Percentiles rank a stretch among this genome's conserved stretches.
Evolutionary conservation across 2,888 invertebrate genomes (phyloP).

Genomic region (Arenicola marina): DNA sequence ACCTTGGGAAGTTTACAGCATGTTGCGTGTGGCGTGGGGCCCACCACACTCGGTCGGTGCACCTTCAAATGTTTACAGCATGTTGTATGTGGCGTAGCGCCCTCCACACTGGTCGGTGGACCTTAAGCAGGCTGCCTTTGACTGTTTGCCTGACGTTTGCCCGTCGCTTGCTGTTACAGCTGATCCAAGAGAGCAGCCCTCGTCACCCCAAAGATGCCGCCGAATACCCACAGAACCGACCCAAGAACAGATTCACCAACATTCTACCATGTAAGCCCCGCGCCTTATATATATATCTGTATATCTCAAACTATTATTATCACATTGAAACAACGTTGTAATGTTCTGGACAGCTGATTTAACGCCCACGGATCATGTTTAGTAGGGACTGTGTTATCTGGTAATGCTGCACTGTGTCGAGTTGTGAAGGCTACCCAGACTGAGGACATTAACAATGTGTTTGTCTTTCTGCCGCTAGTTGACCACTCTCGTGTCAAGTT

Average conservation of each 20-base stretch:
- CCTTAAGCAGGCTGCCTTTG: too few relatives aligned
- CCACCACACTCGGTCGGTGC: too few relatives aligned
- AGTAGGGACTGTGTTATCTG: too few relatives aligned
- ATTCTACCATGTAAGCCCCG: conserved; percentile 72
- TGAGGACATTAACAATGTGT: conserved; percentile 15
- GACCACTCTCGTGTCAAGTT: conserved; percentile 72
- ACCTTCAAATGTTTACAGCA: too few relatives aligned
- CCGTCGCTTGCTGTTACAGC: conserved; percentile 42
- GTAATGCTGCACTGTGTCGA: too few relatives aligned
- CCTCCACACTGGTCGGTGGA: too few relatives aligned
- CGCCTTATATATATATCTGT: background rate
- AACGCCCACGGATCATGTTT: too few relatives aligned
- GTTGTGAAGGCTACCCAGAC: too few relatives aligned
- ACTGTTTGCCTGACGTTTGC: too few relatives aligned
- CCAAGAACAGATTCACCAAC: conserved; percentile 75
- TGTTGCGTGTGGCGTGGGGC: too few relatives aligned
- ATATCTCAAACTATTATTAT: background rate
- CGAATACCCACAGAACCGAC: conserved; percentile 66
- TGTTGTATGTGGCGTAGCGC: too few relatives aligned
- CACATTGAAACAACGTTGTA: background rate
- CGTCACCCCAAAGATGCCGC: conserved; percentile 60
- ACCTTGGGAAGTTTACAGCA: too few relatives aligned
- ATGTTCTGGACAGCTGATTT: background rate
- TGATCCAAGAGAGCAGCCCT: conserved; percentile 42
- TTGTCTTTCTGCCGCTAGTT: conserved; percentile 63